Conservation (phyloP, 2,113 vertebrate genomes). For the Chitala chitala region DNA sequence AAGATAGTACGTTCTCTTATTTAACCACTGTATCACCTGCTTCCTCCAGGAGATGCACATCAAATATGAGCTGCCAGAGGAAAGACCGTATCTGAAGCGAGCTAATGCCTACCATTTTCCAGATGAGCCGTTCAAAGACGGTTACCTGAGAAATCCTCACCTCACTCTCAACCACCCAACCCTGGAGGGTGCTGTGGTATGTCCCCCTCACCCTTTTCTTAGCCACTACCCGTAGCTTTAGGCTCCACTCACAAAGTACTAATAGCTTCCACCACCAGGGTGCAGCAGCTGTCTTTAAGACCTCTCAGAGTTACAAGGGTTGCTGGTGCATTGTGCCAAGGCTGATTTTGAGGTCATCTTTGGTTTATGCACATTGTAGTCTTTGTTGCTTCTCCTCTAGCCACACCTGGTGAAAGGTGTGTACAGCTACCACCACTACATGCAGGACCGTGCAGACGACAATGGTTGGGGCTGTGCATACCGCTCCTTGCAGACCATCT, state of each 20-base stretch:
- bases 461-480: constrained; percentile 96
- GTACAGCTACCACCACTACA: constrained; percentile 92
- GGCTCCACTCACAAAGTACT: too few species aligned
- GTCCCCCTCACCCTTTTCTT: constrained; percentile 21
- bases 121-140: constrained; percentile 80
- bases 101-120: constrained; percentile 84
- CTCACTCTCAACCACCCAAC: constrained; percentile 66
- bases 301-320: too few species aligned
- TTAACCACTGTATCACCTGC: background rate
- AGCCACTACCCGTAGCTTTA: background rate
- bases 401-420: constrained; percentile 72
- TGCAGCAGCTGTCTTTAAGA: too few species aligned
- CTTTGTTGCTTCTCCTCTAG: constrained; percentile 47
- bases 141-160: constrained; percentile 85
- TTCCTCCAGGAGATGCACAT: constrained; percentile 74
- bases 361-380: too few species aligned
- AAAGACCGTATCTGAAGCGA: constrained; percentile 83
- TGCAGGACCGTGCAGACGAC: constrained; percentile 87
- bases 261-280: too few species aligned
- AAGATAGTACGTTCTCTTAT: background rate
- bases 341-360: too few species aligned
- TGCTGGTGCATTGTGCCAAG: too few species aligned
- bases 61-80: constrained; percentile 68
- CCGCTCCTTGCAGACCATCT: constrained; percentile 90
- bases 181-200: constrained; percentile 72